Conservation (phyloP, 2,888 invertebrate species). For the Rotaria socialis region DNA sequence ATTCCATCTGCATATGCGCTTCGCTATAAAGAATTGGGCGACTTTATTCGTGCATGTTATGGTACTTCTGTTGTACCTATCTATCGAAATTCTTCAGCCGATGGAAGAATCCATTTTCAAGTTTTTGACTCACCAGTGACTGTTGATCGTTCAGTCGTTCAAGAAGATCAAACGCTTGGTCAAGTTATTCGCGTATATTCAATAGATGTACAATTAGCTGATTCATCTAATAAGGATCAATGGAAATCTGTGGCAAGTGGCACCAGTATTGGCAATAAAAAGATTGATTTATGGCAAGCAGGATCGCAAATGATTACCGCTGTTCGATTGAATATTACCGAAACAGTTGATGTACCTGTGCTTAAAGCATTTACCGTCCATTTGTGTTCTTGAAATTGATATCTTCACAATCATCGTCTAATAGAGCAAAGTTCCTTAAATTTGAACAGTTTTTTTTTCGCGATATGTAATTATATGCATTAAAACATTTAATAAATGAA, state of each 20-base stretch:
- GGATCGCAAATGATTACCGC: not conserved
- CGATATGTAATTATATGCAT: too few species aligned
- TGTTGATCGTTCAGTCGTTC: constrained; percentile 15
- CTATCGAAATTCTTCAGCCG: not conserved
- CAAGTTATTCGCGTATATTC: not conserved
- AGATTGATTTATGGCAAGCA: constrained; percentile 17
- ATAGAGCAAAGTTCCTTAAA: too few species aligned
- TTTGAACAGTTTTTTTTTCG: too few species aligned
- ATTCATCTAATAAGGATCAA: not conserved
- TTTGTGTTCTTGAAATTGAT: not conserved
- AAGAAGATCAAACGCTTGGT: constrained; percentile 20
- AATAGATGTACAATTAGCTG: not conserved
- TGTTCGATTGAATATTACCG: not conserved
- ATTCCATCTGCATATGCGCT: not conserved
- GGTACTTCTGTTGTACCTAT: not conserved
- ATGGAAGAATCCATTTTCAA: not conserved
- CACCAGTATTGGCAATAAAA: constrained; percentile 23
- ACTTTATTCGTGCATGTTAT: constrained; percentile 25
- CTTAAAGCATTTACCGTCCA: not conserved
- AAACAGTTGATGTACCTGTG: not conserved
- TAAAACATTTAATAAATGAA: too few species aligned
- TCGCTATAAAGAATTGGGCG: constrained; percentile 28
- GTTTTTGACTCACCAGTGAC: not conserved
- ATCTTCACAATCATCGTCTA: not conserved
- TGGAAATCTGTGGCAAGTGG: not conserved